phyloP scores from a whole-genome alignment of 2,113 vertebrate genomes.

The Arothron firmamentum region DNA sequence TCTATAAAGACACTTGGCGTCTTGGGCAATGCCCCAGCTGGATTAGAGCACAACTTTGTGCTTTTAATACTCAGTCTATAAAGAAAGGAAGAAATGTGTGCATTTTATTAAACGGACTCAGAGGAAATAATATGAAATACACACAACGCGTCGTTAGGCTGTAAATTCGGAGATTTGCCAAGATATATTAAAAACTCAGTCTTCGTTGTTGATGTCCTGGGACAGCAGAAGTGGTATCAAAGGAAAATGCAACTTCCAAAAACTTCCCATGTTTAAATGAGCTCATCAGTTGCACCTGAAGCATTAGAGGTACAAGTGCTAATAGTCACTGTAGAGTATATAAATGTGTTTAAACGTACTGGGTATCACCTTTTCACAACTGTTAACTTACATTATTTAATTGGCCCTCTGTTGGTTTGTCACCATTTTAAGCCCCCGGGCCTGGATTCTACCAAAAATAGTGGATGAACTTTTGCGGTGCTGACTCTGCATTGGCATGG shows the following conservation, averaged over 20 bases:
- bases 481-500: slow-evolving; percentile 57
- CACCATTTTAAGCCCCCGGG: neutral
- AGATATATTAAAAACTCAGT: slow-evolving; percentile 54
- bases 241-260: too few relatives aligned
- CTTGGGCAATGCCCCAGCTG: slow-evolving; percentile 71
- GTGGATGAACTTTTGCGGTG: slow-evolving; percentile 43
- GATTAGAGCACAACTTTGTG: slow-evolving; percentile 69
- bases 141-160: slow-evolving; percentile 56
- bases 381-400: too few relatives aligned
- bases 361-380: too few relatives aligned
- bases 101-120: slow-evolving; percentile 75
- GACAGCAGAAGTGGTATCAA: slow-evolving; percentile 5
- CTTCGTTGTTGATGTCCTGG: slow-evolving; percentile 31
- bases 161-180: slow-evolving; percentile 48
- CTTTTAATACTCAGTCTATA: slow-evolving; percentile 69
- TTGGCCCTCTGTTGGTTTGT: slow-evolving; percentile 2
- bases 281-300: neutral
- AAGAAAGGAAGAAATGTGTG: slow-evolving; percentile 70
- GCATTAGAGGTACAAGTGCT: neutral
- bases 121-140: slow-evolving; percentile 75
- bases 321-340: neutral
- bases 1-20: slow-evolving; percentile 74
- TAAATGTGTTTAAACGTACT: too few relatives aligned
- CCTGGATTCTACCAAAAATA: slow-evolving; percentile 26
- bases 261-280: too few relatives aligned